Evolutionary conservation across 2,113 vertebrate species (phyloP).

Genomic region (Pycnonotus jocosus): DNA sequence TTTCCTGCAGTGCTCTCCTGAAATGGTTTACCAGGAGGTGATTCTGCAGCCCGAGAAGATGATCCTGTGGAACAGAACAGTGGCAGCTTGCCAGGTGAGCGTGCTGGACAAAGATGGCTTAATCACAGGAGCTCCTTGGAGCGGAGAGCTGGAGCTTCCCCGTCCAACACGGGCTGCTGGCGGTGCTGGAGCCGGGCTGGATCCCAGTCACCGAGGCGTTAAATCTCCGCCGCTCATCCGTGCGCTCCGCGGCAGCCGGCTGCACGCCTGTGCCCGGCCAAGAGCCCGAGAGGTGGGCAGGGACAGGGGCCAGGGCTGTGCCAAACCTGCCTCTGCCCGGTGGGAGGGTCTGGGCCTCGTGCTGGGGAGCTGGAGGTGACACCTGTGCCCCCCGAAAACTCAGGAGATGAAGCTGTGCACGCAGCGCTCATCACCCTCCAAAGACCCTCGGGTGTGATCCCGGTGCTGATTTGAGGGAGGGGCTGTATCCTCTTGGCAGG

Average conservation of each 20-base stretch:
- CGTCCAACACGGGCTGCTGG: not conserved
- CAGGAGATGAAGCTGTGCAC: fast-evolving
- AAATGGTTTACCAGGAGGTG: constrained; percentile 92
- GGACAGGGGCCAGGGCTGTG: not conserved
- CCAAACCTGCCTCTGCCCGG: not conserved
- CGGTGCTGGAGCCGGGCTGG: constrained; percentile 14
- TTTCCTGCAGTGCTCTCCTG: constrained; percentile 89
- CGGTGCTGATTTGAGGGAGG: not conserved
- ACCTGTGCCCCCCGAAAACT: not conserved
- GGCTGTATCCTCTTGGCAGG: not conserved
- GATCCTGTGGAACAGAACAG: constrained; percentile 92
- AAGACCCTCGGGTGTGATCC: not conserved
- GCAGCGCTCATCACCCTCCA: fast-evolving
- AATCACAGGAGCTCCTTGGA: constrained; percentile 63
- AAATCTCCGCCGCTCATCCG: constrained; percentile 47
- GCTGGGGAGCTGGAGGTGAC: not conserved
- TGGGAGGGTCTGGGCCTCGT: not conserved
- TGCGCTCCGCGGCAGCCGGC: not conserved
- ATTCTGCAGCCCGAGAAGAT: constrained; percentile 96
- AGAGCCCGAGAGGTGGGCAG: constrained; percentile 39
- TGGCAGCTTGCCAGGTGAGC: constrained; percentile 89
- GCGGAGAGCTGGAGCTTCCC: constrained; percentile 41
- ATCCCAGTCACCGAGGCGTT: not conserved
- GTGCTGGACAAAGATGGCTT: constrained; percentile 58
- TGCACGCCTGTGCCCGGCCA: not conserved